Evolutionary conservation across 2,797 vertebrate genomes (phyloP).

Genomic region (Lagodon rhomboides): DNA sequence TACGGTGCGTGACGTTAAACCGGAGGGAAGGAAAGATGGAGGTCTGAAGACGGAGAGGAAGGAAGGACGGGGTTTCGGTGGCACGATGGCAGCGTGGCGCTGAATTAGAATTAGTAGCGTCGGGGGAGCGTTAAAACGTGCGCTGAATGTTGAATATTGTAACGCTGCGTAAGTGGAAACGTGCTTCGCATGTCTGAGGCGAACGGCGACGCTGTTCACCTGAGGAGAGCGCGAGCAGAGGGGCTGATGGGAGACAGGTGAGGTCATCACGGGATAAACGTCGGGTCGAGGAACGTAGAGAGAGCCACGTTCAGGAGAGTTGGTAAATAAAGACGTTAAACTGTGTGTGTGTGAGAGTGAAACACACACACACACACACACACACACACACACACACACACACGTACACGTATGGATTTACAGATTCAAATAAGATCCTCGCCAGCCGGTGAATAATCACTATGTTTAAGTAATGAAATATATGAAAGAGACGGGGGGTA

Average conservation of each 20-base stretch:
- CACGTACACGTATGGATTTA: background rate
- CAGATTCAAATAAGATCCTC: constrained; percentile 1
- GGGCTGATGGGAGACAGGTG: background rate
- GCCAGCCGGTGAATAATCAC: background rate
- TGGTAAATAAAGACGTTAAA: background rate
- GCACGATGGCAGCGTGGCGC: background rate
- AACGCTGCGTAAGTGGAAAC: constrained; percentile 44
- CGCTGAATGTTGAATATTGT: constrained; percentile 41
- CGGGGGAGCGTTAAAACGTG: constrained; percentile 32
- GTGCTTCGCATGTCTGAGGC: constrained; percentile 41
- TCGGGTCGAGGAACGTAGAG: background rate
- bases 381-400: background rate
- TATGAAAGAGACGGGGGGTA: background rate
- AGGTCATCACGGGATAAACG: constrained; percentile 21
- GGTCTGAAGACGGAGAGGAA: background rate
- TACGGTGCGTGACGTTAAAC: background rate
- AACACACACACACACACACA: background rate
- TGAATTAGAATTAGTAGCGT: constrained; percentile 65
- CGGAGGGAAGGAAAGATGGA: background rate
- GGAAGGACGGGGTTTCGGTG: constrained; percentile 12
- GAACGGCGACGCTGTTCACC: constrained; percentile 18
- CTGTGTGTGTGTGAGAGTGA: background rate
- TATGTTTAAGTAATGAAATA: constrained; percentile 6
- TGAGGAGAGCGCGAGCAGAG: constrained; percentile 1
- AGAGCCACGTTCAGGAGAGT: background rate